Evolutionary conservation across 2,888 invertebrate species (phyloP), one percentile per base, ranked within the genome.

Genomic region (Osmoderma eremita): DNA sequence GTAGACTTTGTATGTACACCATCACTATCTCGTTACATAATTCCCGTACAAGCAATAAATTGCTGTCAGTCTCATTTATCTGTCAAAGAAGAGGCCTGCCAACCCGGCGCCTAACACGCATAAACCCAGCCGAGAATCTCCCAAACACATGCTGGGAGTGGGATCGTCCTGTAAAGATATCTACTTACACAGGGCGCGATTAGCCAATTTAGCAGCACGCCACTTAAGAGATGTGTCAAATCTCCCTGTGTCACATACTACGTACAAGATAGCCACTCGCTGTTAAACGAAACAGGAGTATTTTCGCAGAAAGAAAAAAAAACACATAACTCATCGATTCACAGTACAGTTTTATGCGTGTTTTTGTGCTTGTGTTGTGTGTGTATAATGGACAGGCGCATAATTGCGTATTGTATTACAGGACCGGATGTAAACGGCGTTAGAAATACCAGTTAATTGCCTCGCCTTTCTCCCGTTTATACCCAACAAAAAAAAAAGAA

Each of bases 391-490:
- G n/a, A n/a, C n/a, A n/a, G 13, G 13, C 30, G 8, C 45, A 36
- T 61, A 45, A 45, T 45, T 20, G 30, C 18, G 36, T 45, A 30
- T 65, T 58, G 18, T 48, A 30, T 65, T 65, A 65, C 65, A 56
- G 24, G 48, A 61, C 65, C 65, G 70, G 72, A 72, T 71, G 70
- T 68, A 69, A 70, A 69, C 61, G 67, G 36, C 51, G 65, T 58
- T 30, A 30, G 30, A 30, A 30, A 30, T 30, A 10, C 10, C 30
- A 30, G 8, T 30, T 30, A 42, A 18, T 36, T 38, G 15, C 53
- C 10, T 39, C 38, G 17, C n/a, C 18, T 53, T 53, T 38, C 53
- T 38, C 24, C 49, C 65, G 53, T 53, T 63, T 48, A 30, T 30
- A 6, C 10, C 30, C 45, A 12, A n/a, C n/a, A n/a, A n/a, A n/a